Percentiles rank a stretch among this genome's conserved stretches.
phyloP scores from a whole-genome alignment of 2,888 invertebrate species.

The Dynastes hyllus region DNA sequence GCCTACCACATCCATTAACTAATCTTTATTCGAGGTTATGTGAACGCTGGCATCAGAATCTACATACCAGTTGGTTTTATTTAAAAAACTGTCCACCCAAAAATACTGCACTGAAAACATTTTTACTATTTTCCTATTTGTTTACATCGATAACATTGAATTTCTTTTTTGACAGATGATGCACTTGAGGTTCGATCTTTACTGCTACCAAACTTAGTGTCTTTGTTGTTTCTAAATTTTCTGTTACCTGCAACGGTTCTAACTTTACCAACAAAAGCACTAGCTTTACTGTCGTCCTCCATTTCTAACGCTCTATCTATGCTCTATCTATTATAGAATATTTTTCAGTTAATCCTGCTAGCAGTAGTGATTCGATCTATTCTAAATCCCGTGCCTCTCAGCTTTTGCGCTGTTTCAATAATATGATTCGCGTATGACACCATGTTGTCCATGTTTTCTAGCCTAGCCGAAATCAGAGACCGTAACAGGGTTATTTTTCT shows the following conservation, averaged over 20 bases:
- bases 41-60: constrained; percentile 61
- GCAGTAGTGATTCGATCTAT: constrained; percentile 56
- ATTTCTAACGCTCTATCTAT: constrained; percentile 53
- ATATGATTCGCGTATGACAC: constrained; percentile 55
- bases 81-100: constrained; percentile 54
- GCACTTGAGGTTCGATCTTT: not conserved
- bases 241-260: not conserved
- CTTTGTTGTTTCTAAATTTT: not conserved
- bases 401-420: constrained; percentile 53
- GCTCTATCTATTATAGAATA: constrained; percentile 55
- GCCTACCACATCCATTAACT: not conserved
- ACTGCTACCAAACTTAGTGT: not conserved
- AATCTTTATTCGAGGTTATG: constrained; percentile 54
- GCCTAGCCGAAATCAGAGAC: constrained; percentile 51
- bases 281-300: constrained; percentile 20
- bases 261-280: constrained; percentile 38
- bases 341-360: constrained; percentile 53
- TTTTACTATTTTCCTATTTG: constrained; percentile 37
- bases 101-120: constrained; percentile 60
- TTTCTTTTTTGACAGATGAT: not conserved
- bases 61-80: constrained; percentile 60
- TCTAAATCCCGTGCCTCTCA: constrained; percentile 54
- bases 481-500: constrained; percentile 53
- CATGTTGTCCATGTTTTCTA: constrained; percentile 55
- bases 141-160: constrained; percentile 53